Evolutionary conservation across 2,113 vertebrate genomes (phyloP).

Genomic region (Climacteris rufus): DNA sequence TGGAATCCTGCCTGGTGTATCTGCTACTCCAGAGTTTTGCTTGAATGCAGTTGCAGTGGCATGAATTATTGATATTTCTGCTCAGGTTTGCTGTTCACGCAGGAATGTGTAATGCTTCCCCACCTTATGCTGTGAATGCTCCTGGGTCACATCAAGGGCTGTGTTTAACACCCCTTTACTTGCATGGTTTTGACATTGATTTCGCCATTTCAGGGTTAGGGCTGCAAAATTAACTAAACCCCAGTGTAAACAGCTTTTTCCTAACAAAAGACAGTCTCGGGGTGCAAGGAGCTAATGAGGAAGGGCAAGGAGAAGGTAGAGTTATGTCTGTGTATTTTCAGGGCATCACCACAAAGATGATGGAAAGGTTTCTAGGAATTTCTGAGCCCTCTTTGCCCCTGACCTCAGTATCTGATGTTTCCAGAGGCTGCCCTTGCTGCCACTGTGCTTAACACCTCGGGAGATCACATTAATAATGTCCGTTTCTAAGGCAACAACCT

Average conservation of each 20-base stretch:
- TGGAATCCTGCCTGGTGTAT: background rate
- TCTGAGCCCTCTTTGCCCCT: background rate
- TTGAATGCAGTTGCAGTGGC: slow-evolving; percentile 8
- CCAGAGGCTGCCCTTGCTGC: background rate
- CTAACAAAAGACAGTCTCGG: background rate
- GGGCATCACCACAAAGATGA: background rate
- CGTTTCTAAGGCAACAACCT: slow-evolving; percentile 55
- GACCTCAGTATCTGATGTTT: background rate
- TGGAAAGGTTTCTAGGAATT: background rate
- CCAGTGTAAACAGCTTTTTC: background rate
- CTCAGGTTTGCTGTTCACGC: background rate
- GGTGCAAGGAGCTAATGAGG: background rate
- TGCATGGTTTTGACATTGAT: background rate
- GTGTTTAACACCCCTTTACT: background rate
- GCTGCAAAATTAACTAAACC: background rate
- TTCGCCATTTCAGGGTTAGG: background rate
- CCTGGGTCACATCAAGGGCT: background rate
- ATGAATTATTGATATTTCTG: slow-evolving; percentile 56
- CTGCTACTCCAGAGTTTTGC: background rate
- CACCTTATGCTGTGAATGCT: background rate
- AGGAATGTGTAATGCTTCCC: background rate
- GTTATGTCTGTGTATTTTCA: background rate
- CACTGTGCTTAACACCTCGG: background rate
- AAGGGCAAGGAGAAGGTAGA: background rate
- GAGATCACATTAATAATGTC: background rate